Base-by-base conservation (phyloP, 2,888 invertebrate genomes). In the Fabriciana adippe region DNA sequence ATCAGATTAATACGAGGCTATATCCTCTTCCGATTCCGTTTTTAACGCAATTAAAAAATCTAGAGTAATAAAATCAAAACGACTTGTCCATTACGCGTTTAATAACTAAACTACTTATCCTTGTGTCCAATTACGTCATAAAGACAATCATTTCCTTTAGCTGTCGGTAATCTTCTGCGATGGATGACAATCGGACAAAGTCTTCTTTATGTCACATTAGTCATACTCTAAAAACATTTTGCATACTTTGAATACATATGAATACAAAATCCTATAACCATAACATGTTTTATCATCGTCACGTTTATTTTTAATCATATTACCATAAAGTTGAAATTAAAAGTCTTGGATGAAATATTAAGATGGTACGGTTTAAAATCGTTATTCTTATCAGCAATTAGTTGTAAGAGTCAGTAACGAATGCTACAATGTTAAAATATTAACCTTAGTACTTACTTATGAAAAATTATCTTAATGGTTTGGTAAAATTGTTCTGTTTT, bases 201-300 rank as follows among this genome's bases (percentile, higher is more conserved):
- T 65, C 31, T 56, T 50, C 50, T 65, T 65, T 59, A 65, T 59
- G 41, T 59, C 45, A 51, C 47, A 65, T 65, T 65, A 59, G 65
- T 65, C 65, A 65, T 54, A 11, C n/a, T n/a, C 57, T 47, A 57
- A 41, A 41, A 41, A 11, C 11, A 41, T 11, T 59, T 57, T 48
- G 47, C 47, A 26, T 26, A 16, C 47, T n/a, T 48, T 16, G 16
- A 47, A 48, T 48, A 26, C 6, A 21, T 11, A n/a, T 41, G 26
- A 11, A 31, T 26, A 59, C 3, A 59, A 59, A 59, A 47, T 48
- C 26, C n/a, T 26, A 48, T 48, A n/a, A 11, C n/a, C 16, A 48
- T 18, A 47, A 48, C 16, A n/a, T 11, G 5, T 48, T 59, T 59
- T 47, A 47, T 15, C 26, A n/a, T 3, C 31, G 59, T 48, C 59